Conservation (phyloP, 2,113 vertebrate species). For the Seriola rivoliana region DNA sequence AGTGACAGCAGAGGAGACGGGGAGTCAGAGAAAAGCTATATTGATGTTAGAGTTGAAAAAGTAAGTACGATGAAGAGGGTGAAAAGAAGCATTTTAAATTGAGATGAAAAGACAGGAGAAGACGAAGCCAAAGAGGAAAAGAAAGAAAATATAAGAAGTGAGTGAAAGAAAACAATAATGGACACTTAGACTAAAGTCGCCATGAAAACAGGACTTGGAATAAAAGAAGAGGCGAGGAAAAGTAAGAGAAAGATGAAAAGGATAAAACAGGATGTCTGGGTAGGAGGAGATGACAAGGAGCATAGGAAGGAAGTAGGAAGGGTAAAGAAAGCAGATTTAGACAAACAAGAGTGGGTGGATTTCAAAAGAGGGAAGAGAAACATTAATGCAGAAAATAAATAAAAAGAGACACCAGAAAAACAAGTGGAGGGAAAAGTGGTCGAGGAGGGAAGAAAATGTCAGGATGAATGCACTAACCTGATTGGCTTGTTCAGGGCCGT, state of each 20-base stretch:
- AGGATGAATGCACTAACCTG: slow-evolving; percentile 84
- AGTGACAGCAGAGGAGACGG: background rate
- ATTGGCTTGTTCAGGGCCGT: slow-evolving; percentile 96
- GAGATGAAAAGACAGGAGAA: background rate
- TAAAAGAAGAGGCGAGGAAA: background rate
- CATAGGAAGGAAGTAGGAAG: background rate
- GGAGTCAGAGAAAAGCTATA: slow-evolving; percentile 4
- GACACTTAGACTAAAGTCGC: background rate
- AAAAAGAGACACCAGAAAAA: background rate
- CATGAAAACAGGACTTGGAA: background rate
- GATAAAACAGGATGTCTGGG: background rate
- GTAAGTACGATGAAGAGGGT: background rate
- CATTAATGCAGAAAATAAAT: background rate
- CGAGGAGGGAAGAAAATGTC: background rate
- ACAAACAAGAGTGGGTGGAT: background rate
- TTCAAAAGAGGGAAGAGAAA: background rate
- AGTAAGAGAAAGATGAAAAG: background rate
- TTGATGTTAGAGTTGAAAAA: background rate
- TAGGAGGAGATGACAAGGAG: background rate
- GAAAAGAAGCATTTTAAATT: background rate
- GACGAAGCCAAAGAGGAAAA: background rate
- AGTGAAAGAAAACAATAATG: background rate
- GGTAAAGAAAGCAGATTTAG: background rate
- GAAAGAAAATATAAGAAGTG: background rate
- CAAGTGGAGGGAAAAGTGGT: background rate